A percentile compares a stretch with the other conserved stretches of the same genome.
Evolutionary conservation across 23 tunicate genomes (phyloP).

Genomic region (Styela plicata): DNA sequence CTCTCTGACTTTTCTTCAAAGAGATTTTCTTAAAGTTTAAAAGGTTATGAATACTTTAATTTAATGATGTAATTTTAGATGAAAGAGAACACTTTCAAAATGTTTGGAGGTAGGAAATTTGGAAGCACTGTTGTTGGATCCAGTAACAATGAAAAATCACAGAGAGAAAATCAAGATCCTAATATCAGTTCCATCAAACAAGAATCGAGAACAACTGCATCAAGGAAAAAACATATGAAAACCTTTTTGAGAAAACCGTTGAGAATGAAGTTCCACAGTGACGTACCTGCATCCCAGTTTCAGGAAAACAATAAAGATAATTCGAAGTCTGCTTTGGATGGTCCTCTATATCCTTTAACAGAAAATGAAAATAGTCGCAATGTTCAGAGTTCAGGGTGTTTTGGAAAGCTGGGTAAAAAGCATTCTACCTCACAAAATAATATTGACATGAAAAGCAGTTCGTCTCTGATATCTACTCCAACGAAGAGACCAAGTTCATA

Average conservation of each 20-base stretch:
- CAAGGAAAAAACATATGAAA: neutral
- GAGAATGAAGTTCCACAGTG: neutral
- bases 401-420: neutral
- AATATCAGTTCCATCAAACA: neutral
- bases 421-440: neutral
- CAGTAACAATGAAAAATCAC: neutral
- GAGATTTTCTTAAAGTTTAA: too few relatives aligned
- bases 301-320: neutral
- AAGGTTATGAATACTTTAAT: neutral
- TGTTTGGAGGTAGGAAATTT: constrained; percentile 11
- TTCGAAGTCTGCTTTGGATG: too few relatives aligned
- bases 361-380: neutral
- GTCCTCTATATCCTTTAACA: neutral
- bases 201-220: neutral
- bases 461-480: neutral
- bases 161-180: constrained; percentile 4
- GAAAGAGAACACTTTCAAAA: neutral
- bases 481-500: neutral
- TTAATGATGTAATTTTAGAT: neutral
- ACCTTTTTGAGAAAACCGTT: neutral
- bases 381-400: constrained; percentile 2
- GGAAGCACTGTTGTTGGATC: neutral
- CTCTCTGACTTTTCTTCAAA: too few relatives aligned
- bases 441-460: neutral
- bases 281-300: neutral